Percentiles rank a stretch among this genome's conserved stretches.
phyloP scores from a whole-genome alignment of 2,888 invertebrate species.

The Athalia cordata region DNA sequence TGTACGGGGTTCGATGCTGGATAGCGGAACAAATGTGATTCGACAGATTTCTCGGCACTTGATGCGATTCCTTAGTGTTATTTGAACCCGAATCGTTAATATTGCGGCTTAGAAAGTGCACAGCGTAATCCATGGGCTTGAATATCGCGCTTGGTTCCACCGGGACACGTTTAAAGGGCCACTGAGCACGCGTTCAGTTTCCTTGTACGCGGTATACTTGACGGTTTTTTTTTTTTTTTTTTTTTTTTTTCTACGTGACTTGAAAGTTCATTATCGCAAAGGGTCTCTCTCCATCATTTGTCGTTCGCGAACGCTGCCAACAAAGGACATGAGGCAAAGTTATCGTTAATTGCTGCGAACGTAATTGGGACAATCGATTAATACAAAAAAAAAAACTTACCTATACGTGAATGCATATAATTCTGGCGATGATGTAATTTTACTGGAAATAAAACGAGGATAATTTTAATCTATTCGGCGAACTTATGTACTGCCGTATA shows the following conservation, averaged over 20 bases:
- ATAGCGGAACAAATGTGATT: constrained; percentile 1
- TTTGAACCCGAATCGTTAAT: neutral
- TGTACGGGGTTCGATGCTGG: neutral
- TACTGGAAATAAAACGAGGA: neutral
- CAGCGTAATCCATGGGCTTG: neutral
- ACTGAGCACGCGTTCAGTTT: constrained; percentile 26
- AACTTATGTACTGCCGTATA: constrained; percentile 17
- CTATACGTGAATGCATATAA: neutral
- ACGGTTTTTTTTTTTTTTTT: neutral
- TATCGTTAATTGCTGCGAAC: neutral
- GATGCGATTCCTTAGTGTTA: constrained; percentile 12
- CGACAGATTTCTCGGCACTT: neutral
- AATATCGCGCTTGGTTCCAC: constrained; percentile 1
- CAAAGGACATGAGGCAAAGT: neutral
- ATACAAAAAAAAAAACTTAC: neutral
- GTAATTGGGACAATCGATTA: neutral
- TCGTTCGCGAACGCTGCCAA: neutral
- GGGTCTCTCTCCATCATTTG: neutral
- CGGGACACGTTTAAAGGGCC: constrained; percentile 29
- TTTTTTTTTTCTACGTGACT: neutral
- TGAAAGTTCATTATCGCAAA: constrained; percentile 10
- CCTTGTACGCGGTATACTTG: constrained; percentile 25
- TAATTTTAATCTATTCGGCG: constrained; percentile 28
- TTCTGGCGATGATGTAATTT: constrained; percentile 12
- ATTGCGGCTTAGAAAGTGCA: constrained; percentile 17